Evolutionary conservation across 2,888 invertebrate species (phyloP).

Genomic region (Hypomecis punctinalis): DNA sequence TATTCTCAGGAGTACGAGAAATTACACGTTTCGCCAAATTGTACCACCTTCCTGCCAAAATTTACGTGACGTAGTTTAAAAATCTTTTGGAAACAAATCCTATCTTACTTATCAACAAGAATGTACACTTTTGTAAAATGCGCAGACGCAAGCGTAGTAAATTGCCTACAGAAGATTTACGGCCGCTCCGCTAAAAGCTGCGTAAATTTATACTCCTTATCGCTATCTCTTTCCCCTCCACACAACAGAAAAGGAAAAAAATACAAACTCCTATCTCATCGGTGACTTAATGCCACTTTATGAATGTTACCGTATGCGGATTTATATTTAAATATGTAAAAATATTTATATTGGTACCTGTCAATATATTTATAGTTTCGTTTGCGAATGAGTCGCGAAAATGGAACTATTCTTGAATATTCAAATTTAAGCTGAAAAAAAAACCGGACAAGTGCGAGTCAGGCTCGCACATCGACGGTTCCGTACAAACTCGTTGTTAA

Average conservation of each 20-base stretch:
- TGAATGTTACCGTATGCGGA: constrained; percentile 18
- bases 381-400: not conserved
- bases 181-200: constrained; percentile 65
- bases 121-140: constrained; percentile 48
- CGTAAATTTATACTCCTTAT: constrained; percentile 60
- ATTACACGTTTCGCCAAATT: too few relatives aligned
- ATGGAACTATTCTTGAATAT: not conserved
- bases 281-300: constrained; percentile 34
- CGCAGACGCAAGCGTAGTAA: constrained; percentile 64
- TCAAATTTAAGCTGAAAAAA: not conserved
- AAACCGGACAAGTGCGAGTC: too few relatives aligned
- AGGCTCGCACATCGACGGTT: too few relatives aligned
- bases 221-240: constrained; percentile 52
- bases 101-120: not conserved
- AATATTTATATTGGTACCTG: constrained; percentile 8
- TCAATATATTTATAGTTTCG: not conserved
- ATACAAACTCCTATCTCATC: constrained; percentile 32
- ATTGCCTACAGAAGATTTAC: constrained; percentile 72
- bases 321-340: constrained; percentile 9
- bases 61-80: not conserved
- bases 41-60: too few relatives aligned
- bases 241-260: constrained; percentile 40
- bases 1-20: too few relatives aligned
- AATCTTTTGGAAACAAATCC: not conserved
- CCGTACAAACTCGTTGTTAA: too few relatives aligned